phyloP scores from a whole-genome alignment of 2,113 vertebrate species.

The Pseudopodoces humilis region DNA sequence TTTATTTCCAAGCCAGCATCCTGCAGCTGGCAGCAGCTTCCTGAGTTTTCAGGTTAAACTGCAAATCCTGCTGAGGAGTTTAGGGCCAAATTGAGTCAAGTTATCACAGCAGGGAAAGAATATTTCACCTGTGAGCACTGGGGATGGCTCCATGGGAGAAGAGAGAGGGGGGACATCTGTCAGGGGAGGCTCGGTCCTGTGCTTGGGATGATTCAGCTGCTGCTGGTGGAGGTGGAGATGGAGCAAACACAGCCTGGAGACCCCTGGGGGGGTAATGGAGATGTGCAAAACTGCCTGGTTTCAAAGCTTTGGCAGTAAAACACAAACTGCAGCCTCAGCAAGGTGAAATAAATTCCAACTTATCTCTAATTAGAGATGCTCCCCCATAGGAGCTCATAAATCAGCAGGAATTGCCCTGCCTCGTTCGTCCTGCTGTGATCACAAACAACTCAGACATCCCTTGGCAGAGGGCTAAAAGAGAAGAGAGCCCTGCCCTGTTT shows the following conservation, averaged over 20 bases:
- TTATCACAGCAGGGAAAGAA: slow-evolving; percentile 12
- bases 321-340: neutral
- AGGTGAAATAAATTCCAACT: neutral
- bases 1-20: neutral
- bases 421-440: fast-evolving
- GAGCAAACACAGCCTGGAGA: neutral
- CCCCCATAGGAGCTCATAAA: neutral
- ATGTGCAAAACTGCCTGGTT: neutral
- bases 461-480: neutral
- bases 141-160: neutral
- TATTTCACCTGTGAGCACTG: neutral
- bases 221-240: neutral
- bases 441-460: neutral
- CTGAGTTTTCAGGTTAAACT: neutral
- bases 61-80: neutral
- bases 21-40: neutral
- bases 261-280: neutral
- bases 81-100: neutral
- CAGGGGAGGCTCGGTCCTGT: neutral
- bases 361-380: neutral
- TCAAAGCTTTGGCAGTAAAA: neutral
- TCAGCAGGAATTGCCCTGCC: neutral
- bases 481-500: neutral
- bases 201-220: neutral
- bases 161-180: neutral